Evolutionary conservation across 2,888 invertebrate species (phyloP), one percentile per base, ranked within the genome.

Genomic region (Odiellus spinosus): DNA sequence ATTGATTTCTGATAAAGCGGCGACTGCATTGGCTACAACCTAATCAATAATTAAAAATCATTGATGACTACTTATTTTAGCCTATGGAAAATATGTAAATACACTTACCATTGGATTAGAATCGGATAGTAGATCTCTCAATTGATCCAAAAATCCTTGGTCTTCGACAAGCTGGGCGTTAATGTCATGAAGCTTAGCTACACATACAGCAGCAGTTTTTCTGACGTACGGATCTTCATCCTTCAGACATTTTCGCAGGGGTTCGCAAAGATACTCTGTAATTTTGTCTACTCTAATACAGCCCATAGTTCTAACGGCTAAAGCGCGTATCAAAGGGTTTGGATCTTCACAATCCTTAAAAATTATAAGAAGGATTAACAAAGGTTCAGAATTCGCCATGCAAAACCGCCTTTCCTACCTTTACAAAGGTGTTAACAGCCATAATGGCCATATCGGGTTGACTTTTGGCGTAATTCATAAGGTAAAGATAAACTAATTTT

Each of bases 401-500:
- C n/a, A n/a, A n/a, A n/a, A n/a, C n/a, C n/a, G n/a, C n/a, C n/a
- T n/a, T n/a, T n/a, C n/a, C n/a, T 73, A 90, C 91, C 82, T 95
- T 96, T 55, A 98, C 98, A 71, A 98, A 98, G 6, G 98, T 98
- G 71, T 98, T 98, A 49, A 98, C 98, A 11, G 98, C 98, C 95
- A 98, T 95, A 52, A 98, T 99, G 46, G 98, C 98, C 86, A 96
- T 91, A 65, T 98, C 98, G 0, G 98, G 98, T 68, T 98, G 98
- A 45, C 91, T 93, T 69, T 98, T 99, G 46, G 98, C 98, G 68
- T 98, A 99, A 68, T 99, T 98, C 98, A 98, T 99, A 59, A 98
- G 71, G 65, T 98, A 98, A 44, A 99, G 72, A 67, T 98, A 99
- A 1, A 99, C 98, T 43, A 98, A 73, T 63, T 99, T 99, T 71